phyloP scores from a whole-genome alignment of 2,888 invertebrate genomes.

The Schrankia costaestrigalis region DNA sequence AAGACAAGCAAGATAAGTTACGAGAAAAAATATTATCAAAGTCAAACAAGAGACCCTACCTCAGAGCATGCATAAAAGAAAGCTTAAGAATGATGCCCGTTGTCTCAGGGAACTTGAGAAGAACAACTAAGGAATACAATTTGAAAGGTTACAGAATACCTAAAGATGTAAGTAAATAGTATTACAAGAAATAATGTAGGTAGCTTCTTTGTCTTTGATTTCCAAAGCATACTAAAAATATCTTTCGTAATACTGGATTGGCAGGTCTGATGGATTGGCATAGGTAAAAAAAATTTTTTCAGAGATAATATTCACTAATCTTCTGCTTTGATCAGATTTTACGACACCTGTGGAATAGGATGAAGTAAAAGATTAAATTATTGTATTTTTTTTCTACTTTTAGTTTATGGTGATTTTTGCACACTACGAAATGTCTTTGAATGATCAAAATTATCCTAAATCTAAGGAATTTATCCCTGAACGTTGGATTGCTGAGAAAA shows the following conservation, averaged over 20 bases:
- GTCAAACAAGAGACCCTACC: conserved; percentile 70
- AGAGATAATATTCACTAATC: background rate
- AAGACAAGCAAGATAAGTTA: conserved; percentile 82
- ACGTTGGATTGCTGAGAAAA: conserved; percentile 82
- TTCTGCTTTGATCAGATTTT: background rate
- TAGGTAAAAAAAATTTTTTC: too few species aligned
- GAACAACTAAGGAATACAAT: conserved; percentile 75
- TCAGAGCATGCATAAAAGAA: conserved; percentile 87
- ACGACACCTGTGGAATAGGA: background rate
- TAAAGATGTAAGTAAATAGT: conserved; percentile 3
- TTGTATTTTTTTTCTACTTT: conserved; percentile 11
- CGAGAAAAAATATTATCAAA: conserved; percentile 73
- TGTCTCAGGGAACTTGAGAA: conserved; percentile 78
- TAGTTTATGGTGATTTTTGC: conserved; percentile 41
- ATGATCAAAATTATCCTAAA: conserved; percentile 83
- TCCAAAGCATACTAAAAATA: background rate
- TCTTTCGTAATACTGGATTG: too few species aligned
- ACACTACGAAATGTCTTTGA: conserved; percentile 83
- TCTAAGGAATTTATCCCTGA: conserved; percentile 86
- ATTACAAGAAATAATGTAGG: background rate
- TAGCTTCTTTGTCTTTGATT: background rate
- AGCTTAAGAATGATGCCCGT: conserved; percentile 81
- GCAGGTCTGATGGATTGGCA: too few species aligned
- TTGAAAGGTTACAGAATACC: conserved; percentile 81
- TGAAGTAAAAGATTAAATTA: background rate